Evolutionary conservation across 2,113 vertebrate genomes (phyloP).

Genomic region (Madoqua kirkii): DNA sequence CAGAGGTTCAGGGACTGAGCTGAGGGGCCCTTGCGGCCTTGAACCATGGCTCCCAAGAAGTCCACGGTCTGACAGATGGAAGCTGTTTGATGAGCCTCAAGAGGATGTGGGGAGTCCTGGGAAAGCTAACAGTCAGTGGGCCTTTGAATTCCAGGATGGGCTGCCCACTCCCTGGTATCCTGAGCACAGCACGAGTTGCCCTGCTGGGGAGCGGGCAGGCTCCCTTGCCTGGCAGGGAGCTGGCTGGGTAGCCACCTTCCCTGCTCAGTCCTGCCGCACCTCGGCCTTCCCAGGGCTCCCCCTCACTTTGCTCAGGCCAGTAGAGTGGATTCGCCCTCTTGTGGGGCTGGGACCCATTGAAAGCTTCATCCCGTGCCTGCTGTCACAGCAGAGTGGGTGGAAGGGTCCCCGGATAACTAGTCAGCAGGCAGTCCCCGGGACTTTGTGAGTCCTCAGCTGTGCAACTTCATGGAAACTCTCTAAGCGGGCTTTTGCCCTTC

Average conservation of each 20-base stretch:
- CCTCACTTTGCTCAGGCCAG: background rate
- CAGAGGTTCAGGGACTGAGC: background rate
- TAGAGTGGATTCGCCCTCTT: background rate
- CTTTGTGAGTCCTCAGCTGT: too few relatives aligned
- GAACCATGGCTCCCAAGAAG: background rate
- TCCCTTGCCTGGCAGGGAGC: background rate
- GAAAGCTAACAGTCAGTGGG: background rate
- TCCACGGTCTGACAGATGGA: background rate
- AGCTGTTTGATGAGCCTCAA: background rate
- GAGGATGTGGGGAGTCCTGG: background rate
- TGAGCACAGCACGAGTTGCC: background rate
- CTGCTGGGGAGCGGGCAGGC: background rate
- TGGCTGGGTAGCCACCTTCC: background rate
- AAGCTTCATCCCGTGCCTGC: background rate
- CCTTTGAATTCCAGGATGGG: background rate
- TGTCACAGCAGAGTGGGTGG: background rate
- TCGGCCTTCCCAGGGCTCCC: background rate
- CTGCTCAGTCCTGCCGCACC: too few relatives aligned
- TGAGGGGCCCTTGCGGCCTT: accelerated
- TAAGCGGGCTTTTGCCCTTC: background rate
- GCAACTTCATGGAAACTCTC: background rate
- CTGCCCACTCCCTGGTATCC: accelerated
- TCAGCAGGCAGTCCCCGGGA: background rate
- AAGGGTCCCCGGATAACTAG: background rate
- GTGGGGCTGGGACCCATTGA: background rate